Evolutionary conservation across 2,113 vertebrate species (phyloP).

Genomic region (Castor canadensis): DNA sequence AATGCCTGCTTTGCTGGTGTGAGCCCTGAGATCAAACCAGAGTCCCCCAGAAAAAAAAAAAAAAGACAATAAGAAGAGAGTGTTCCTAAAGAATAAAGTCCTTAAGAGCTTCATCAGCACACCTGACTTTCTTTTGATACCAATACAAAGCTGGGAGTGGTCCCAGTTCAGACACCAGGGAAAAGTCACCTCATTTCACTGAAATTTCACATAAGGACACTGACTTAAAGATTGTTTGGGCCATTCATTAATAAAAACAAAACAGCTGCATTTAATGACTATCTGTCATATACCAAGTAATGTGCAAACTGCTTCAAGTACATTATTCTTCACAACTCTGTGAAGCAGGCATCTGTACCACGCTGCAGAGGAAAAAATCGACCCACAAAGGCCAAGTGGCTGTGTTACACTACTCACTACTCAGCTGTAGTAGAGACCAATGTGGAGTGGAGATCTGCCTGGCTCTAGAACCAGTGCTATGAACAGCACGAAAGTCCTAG

Average conservation of each 20-base stretch:
- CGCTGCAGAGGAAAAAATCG: neutral
- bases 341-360: neutral
- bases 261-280: neutral
- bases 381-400: neutral
- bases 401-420: fast-evolving
- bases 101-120: neutral
- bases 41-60: too few relatives aligned
- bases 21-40: too few relatives aligned
- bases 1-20: too few relatives aligned
- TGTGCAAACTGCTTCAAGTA: neutral
- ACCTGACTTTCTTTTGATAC: neutral
- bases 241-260: neutral
- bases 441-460: neutral
- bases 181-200: neutral
- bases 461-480: neutral
- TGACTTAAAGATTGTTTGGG: neutral
- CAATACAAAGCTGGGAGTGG: too few relatives aligned
- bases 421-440: neutral
- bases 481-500: neutral
- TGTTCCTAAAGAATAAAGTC: neutral
- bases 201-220: neutral
- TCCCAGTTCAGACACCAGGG: neutral
- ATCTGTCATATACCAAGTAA: neutral
- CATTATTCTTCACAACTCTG: neutral
- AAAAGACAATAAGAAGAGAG: neutral